phyloP scores from a whole-genome alignment of 2,113 vertebrate species.

The Cyprinodon brontotheroides region DNA sequence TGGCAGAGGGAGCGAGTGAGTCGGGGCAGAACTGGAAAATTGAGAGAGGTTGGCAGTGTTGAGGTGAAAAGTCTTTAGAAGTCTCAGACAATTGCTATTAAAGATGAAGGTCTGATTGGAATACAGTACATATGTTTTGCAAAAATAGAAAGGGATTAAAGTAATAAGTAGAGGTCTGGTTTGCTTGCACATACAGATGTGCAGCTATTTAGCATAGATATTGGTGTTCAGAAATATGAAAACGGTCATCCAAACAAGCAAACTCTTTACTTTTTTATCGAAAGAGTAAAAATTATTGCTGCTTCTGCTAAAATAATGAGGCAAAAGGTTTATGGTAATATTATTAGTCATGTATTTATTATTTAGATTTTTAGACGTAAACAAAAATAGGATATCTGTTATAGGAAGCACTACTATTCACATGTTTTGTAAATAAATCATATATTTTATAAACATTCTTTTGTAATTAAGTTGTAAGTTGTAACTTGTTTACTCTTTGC shows the following conservation, averaged over 20 bases:
- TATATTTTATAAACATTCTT: not conserved
- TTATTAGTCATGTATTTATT: too few species aligned
- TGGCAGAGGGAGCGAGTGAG: constrained; percentile 5
- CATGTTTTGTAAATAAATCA: not conserved
- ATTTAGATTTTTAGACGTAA: too few species aligned
- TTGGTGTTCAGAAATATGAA: not conserved
- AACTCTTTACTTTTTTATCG: too few species aligned
- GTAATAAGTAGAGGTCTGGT: too few species aligned
- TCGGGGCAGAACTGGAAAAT: constrained; percentile 22
- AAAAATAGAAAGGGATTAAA: not conserved
- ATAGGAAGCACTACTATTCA: not conserved
- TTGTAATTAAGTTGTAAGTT: too few species aligned
- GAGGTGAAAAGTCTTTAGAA: constrained; percentile 36
- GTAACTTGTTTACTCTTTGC: not conserved
- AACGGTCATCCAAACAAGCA: too few species aligned
- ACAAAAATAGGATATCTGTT: too few species aligned
- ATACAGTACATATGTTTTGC: constrained; percentile 3
- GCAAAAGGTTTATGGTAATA: too few species aligned
- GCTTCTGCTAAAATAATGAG: too few species aligned
- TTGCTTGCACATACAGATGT: too few species aligned
- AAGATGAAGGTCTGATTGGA: constrained; percentile 39
- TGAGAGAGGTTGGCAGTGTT: constrained; percentile 34
- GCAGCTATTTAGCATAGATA: not conserved
- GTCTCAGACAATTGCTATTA: constrained; percentile 19
- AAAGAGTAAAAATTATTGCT: too few species aligned